Percentiles rank a stretch among this genome's conserved stretches.
These are phyloP conservation scores for Conistra vaccinii DNA, from an alignment of 2,888 invertebrate species.

Conservation along the genomic window DNA sequence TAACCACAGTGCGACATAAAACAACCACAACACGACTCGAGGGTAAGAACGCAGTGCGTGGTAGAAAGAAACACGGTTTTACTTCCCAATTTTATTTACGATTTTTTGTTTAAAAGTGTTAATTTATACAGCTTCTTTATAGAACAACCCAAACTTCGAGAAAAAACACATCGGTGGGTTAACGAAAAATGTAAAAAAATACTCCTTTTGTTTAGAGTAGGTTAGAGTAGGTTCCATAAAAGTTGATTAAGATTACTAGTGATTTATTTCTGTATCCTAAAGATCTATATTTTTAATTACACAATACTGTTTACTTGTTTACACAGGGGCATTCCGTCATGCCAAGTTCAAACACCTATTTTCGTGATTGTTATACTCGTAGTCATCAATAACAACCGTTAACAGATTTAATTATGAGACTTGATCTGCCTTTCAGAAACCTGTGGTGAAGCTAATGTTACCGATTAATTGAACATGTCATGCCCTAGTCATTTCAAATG, in stretches of 20 bases:
- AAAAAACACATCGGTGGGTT: background rate
- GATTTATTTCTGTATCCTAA: background rate
- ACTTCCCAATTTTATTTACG: background rate
- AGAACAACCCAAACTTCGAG: background rate
- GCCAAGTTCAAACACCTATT: conserved; percentile 1
- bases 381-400: conserved; percentile 7
- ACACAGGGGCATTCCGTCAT: background rate
- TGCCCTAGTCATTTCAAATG: background rate
- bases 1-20: conserved; percentile 49
- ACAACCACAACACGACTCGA: conserved; percentile 53
- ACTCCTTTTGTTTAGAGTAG: background rate
- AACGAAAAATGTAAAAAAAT: background rate
- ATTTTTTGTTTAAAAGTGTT: too few relatives aligned
- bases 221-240: background rate
- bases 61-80: conserved; percentile 31
- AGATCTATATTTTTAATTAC: background rate
- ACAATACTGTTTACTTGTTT: background rate
- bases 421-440: background rate
- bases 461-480: conserved; percentile 8
- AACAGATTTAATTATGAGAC: conserved; percentile 3
- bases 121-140: background rate
- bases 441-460: background rate
- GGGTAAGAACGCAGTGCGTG: conserved; percentile 50
- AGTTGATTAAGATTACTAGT: background rate
- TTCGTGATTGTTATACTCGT: background rate